A percentile compares a stretch with the other conserved stretches of the same genome.
phyloP scores from a whole-genome alignment of 2,888 invertebrate genomes.

The Drosophila eohydei region DNA sequence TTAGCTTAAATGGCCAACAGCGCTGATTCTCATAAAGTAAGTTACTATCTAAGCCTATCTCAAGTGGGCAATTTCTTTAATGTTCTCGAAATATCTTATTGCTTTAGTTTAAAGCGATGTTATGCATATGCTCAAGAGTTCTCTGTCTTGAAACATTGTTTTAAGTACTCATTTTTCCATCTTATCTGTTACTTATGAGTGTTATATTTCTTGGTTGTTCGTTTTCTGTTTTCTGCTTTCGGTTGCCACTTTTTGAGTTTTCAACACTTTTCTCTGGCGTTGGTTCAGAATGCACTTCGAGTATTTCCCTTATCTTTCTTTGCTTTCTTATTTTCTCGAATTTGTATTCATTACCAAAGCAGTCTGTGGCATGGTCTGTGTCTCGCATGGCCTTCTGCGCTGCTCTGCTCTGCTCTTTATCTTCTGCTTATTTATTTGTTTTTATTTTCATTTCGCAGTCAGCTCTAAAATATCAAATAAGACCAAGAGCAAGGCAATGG shows the following conservation, averaged over 20 bases:
- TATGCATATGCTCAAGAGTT: slow-evolving; percentile 1
- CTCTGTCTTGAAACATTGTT: slow-evolving; percentile 2
- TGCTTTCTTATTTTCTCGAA: slow-evolving; percentile 18
- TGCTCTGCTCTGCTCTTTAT: slow-evolving; percentile 21
- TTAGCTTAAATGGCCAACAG: not conserved
- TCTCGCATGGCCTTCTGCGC: slow-evolving; percentile 2
- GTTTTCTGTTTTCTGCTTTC: slow-evolving; percentile 2
- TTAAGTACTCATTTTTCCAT: slow-evolving; percentile 17
- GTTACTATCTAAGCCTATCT: not conserved
- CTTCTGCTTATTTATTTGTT: slow-evolving; percentile 61
- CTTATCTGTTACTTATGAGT: slow-evolving; percentile 32
- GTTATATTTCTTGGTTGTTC: slow-evolving; percentile 27
- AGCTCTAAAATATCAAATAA: slow-evolving; percentile 51
- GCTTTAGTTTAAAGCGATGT: not conserved
- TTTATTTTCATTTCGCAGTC: slow-evolving; percentile 57
- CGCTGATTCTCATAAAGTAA: not conserved
- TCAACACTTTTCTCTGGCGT: slow-evolving; percentile 17
- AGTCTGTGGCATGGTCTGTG: slow-evolving; percentile 21
- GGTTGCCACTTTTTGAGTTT: slow-evolving; percentile 13
- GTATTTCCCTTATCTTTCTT: slow-evolving; percentile 10
- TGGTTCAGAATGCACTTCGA: slow-evolving; percentile 13
- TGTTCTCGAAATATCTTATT: not conserved
- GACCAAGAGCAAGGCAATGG: slow-evolving; percentile 13
- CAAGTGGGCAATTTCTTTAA: not conserved
- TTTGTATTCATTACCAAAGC: slow-evolving; percentile 68